A percentile compares a stretch with the other conserved stretches of the same genome.
These are phyloP conservation scores for Tillus elongatus DNA, from an alignment of 2,888 invertebrate species.

Conservation along the genomic window DNA sequence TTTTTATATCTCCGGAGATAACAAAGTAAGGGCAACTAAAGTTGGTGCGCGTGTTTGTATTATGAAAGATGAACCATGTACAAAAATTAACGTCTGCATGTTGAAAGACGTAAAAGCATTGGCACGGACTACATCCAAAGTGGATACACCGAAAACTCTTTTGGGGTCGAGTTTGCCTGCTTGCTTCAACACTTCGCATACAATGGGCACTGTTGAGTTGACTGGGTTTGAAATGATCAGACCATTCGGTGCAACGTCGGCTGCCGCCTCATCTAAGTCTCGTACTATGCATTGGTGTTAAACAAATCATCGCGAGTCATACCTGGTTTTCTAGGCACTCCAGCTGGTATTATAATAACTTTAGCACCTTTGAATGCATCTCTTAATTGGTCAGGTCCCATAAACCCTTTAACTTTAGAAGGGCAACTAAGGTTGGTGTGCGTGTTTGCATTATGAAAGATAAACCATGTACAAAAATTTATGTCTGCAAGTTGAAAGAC, in stretches of 20 bases:
- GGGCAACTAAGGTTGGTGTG: no score
- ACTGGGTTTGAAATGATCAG: conserved; percentile 98
- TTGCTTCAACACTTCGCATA: conserved; percentile 87
- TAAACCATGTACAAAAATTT: no score
- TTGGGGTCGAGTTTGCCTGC: conserved; percentile 84
- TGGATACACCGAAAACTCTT: conserved; percentile 91
- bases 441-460: no score
- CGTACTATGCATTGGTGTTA: conserved; percentile 97
- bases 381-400: conserved; percentile 68
- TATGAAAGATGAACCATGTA: no score
- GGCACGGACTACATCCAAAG: conserved; percentile 91
- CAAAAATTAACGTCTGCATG: no score
- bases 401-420: conserved; percentile 62
- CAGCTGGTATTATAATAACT: conserved; percentile 89
- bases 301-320: conserved; percentile 99
- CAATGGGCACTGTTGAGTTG: conserved; percentile 97
- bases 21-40: no score
- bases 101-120: conserved; percentile 93
- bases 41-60: no score
- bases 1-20: no score
- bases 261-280: conserved; percentile 70
- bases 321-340: conserved; percentile 97
- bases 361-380: conserved; percentile 63
- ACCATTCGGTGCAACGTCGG: conserved; percentile 83
- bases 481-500: no score